Percentiles rank a stretch among this genome's conserved stretches.
phyloP scores from a whole-genome alignment of 2,797 vertebrate species.

The Denticeps clupeoides region DNA sequence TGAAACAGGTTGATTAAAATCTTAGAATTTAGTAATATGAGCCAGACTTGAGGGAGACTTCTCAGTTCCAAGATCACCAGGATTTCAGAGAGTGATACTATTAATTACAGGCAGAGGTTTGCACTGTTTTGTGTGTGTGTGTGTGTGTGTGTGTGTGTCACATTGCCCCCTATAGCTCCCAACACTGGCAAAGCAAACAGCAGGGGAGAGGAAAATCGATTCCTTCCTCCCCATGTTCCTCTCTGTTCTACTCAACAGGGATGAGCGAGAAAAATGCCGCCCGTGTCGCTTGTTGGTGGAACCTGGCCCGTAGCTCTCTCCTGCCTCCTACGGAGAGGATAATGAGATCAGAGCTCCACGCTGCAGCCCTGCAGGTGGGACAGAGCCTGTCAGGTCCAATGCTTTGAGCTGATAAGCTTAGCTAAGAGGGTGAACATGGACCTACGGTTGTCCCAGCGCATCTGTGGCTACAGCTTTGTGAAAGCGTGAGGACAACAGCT shows the following conservation, averaged over 20 bases:
- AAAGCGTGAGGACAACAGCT: not conserved
- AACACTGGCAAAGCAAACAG: slow-evolving; percentile 4
- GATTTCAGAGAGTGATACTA: no score
- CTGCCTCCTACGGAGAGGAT: slow-evolving; percentile 18
- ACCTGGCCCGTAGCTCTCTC: slow-evolving; percentile 5
- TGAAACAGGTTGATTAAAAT: no score
- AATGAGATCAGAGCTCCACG: slow-evolving; percentile 26
- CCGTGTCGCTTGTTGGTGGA: not conserved
- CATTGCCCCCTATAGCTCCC: not conserved
- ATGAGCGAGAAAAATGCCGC: no score
- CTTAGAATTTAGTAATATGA: no score
- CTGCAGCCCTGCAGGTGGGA: slow-evolving; percentile 7
- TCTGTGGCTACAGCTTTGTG: not conserved
- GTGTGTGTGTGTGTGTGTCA: not conserved
- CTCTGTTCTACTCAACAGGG: slow-evolving; percentile 3
- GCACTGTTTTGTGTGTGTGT: not conserved
- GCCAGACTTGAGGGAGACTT: no score
- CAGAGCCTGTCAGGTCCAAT: not conserved
- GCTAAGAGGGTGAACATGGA: not conserved
- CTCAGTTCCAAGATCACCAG: no score
- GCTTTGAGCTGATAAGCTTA: slow-evolving; percentile 12
- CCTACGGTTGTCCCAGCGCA: not conserved
- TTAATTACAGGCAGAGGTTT: not conserved
- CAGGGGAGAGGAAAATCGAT: slow-evolving; percentile 6
- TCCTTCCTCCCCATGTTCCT: slow-evolving; percentile 6